Conservation (phyloP, 53 echinoderm and acorn worm species). For the Luidia sarsii region DNA sequence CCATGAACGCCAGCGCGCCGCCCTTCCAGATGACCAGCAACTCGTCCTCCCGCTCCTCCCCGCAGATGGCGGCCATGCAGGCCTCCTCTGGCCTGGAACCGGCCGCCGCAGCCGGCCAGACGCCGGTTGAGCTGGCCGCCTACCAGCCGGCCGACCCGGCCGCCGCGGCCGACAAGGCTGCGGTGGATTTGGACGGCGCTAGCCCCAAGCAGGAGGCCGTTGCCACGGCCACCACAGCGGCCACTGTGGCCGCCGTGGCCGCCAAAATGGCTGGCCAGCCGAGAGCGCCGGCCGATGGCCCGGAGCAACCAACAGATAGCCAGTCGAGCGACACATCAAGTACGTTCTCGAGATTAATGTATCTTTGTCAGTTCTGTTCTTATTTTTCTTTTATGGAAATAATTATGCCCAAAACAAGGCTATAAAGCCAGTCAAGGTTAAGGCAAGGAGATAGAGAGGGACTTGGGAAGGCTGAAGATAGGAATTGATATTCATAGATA, state of each 20-base stretch:
- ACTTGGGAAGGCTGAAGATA: too few relatives aligned
- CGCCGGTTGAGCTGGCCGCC: slow-evolving; percentile 46
- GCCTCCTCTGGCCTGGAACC: too few relatives aligned
- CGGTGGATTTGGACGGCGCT: too few relatives aligned
- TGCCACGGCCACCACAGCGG: slow-evolving; percentile 51
- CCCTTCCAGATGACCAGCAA: slow-evolving; percentile 90
- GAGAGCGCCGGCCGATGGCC: slow-evolving; percentile 33
- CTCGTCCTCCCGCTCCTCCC: slow-evolving; percentile 78
- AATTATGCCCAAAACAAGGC: too few relatives aligned
- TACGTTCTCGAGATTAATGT: background rate
- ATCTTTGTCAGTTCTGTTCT: background rate
- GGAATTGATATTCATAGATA: too few relatives aligned
- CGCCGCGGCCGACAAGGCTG: slow-evolving; percentile 31
- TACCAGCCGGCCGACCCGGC: slow-evolving; percentile 30
- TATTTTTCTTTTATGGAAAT: background rate
- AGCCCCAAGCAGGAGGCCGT: too few relatives aligned
- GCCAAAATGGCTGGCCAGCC: slow-evolving; percentile 28
- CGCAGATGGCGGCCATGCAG: slow-evolving; percentile 73
- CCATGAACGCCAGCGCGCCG: slow-evolving; percentile 94
- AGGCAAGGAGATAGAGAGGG: too few relatives aligned
- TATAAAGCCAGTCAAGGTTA: background rate
- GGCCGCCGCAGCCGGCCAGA: slow-evolving; percentile 41
- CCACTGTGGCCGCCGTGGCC: slow-evolving; percentile 12
- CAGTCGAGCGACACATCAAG: slow-evolving; percentile 21
- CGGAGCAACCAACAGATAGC: slow-evolving; percentile 38